Percentiles rank a stretch among this genome's conserved stretches.
Evolutionary conservation across 2,797 vertebrate genomes (phyloP).

Genomic region (Eleutherodactylus coqui): DNA sequence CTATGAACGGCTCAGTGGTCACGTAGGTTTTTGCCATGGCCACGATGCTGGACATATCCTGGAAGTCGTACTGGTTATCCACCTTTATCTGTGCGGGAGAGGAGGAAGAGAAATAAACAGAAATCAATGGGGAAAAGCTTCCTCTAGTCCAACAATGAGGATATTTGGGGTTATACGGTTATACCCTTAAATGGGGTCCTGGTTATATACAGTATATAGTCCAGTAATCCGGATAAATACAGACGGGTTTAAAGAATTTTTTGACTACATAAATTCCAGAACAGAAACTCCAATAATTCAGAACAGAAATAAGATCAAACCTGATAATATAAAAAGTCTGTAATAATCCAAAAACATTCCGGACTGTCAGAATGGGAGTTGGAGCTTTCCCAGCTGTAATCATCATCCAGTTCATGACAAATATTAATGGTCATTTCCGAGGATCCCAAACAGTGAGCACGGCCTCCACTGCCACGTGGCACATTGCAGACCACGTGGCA

Average conservation of each 20-base stretch:
- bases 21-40: constrained; percentile 93
- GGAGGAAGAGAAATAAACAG: not conserved
- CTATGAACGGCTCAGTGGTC: constrained; percentile 90
- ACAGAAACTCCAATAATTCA: not conserved
- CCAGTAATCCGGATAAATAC: too few relatives aligned
- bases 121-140: not conserved
- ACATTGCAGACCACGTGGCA: not conserved
- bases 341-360: not conserved
- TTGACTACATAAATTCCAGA: too few relatives aligned
- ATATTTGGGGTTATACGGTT: not conserved
- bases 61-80: constrained; percentile 92
- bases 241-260: too few relatives aligned
- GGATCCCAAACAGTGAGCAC: not conserved
- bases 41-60: constrained; percentile 94
- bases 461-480: not conserved
- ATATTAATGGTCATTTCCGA: not conserved
- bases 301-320: not conserved
- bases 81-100: constrained; percentile 90
- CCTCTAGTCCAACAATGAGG: not conserved
- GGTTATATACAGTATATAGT: too few relatives aligned
- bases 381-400: not conserved
- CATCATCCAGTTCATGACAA: not conserved
- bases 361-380: not conserved
- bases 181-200: too few relatives aligned
- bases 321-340: too few relatives aligned